A percentile compares a stretch with the other conserved stretches of the same genome.
These are phyloP conservation scores for Labia minor DNA, from an alignment of 2,888 invertebrate species.

Conservation along the genomic window DNA sequence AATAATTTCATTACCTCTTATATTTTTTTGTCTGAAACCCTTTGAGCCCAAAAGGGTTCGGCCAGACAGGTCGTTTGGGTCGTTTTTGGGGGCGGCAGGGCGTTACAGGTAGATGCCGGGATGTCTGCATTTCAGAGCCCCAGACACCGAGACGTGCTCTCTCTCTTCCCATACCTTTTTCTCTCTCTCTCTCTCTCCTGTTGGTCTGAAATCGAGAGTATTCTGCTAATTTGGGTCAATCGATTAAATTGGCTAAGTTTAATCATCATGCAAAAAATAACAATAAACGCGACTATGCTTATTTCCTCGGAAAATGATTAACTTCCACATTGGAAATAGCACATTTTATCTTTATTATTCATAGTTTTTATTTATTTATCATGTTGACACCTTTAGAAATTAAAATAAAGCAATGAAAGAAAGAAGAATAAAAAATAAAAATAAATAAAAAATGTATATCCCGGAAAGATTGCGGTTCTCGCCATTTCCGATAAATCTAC, in stretches of 20 bases:
- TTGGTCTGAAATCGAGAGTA: not conserved
- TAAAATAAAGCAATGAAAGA: no score
- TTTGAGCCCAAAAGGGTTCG: not conserved
- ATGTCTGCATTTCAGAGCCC: not conserved
- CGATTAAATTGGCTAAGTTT: not conserved
- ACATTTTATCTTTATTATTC: not conserved
- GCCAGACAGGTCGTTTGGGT: slow-evolving; percentile 5
- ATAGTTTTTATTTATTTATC: not conserved
- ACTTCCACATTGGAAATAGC: no score
- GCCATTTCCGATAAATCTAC: not conserved
- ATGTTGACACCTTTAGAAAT: not conserved
- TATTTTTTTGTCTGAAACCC: slow-evolving; percentile 8
- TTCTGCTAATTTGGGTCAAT: not conserved
- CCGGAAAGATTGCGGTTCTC: not conserved
- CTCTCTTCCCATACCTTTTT: not conserved
- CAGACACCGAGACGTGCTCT: not conserved
- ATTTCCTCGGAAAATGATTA: no score
- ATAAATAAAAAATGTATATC: not conserved
- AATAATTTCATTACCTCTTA: not conserved
- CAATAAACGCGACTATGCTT: not conserved
- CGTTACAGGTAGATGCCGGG: slow-evolving; percentile 1
- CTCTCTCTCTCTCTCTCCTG: not conserved
- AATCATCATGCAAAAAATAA: not conserved
- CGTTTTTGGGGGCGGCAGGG: not conserved
- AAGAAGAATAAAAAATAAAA: no score